Evolutionary conservation across 2,888 invertebrate species (phyloP), one percentile per base, ranked within the genome.

Genomic region (Muscina levida): DNA sequence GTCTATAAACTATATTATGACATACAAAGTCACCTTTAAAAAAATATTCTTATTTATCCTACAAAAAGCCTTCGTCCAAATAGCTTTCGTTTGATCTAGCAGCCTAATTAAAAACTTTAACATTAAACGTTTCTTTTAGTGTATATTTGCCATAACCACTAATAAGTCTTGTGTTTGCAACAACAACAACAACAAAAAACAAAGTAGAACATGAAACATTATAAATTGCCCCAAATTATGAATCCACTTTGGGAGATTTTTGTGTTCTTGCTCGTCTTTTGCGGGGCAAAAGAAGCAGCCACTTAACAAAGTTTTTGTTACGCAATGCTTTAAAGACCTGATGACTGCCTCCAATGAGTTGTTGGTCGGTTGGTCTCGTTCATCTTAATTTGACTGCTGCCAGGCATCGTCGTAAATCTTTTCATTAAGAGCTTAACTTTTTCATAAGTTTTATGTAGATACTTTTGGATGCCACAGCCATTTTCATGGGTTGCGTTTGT

Each of bases 361-460:
- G n/a, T n/a, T n/a, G n/a, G n/a, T 31, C 31, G 8, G 31, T 31
- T 8, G 31, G 31, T 31, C 31, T 31, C 48, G 31, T 13, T 72
- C 65, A 19, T 68, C 68, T 66, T 73, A 26, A 73, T 74, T 79
- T 77, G 59, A 73, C 71, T 26, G 51, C 51, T 86, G 85, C 86
- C 2, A 19, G 17, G 51, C 19, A 19, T 72, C 85, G 87, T 87
- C 89, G 88, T 90, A 90, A 90, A 90, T 90, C 90, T 90, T 90
- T 90, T 90, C 89, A 90, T 90, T 90, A 90, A 88, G 88, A 88
- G 74, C 42, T 8, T 44, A 89, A 89, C 86, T 88, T 89, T 89
- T 89, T 87, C 87, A 87, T 87, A 89, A 87, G 85, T 87, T 87
- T 65, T 73, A 24, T 67, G 15, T 59, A 67, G 22, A 81, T 71